Base-by-base conservation (phyloP, 1,140 invertebrate species). In the Bombus vancouverensis region DNA sequence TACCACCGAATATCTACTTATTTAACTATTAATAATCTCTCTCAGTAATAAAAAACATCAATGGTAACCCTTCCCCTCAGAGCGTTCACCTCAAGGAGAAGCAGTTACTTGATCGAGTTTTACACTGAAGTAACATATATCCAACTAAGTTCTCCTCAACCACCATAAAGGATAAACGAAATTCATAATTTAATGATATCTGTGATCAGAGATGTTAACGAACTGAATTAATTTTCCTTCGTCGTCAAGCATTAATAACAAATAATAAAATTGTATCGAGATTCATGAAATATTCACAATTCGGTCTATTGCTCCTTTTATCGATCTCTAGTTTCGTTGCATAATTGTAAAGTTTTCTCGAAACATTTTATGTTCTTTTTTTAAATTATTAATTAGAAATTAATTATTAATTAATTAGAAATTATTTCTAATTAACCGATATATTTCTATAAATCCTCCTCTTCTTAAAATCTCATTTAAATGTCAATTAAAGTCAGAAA, bases 31-130 rank as follows among this genome's bases (percentile, higher is more conserved):
- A 74, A 22, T 74, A 53, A 25, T 32, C 34, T 32, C 2, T 47
- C 18, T 25, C 72, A 34, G 47, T 18, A 74, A 74, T 53, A 65
- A 65, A 75, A 74, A 75, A 57, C 53, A 28, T 75, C 22, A 25
- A 15, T 57, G 44, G 13, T 53, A 37, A 37, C 32, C 25, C 22
- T 57, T 34, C 2, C 34, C 34, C 2, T 1, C 34, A 2, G 34
- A 34, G 34, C 34, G 34, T 34, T 34, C 34, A 34, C 34, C 34
- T 34, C 2, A 34, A 34, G 34, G 34, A 34, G 34, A 34, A 34
- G 2, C 34, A 34, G 34, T 34, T 34, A 34, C 34, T 34, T 34
- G 34, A 34, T 34, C 34, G 34, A 34, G 34, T 34, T 34, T 34
- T 34, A 34, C 34, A 34, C 34, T 34, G 34, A 34, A 34, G 34